These are phyloP conservation scores for Ptychochromis oligacanthus DNA, from an alignment of 2,113 vertebrate species.

Conservation along the genomic window DNA sequence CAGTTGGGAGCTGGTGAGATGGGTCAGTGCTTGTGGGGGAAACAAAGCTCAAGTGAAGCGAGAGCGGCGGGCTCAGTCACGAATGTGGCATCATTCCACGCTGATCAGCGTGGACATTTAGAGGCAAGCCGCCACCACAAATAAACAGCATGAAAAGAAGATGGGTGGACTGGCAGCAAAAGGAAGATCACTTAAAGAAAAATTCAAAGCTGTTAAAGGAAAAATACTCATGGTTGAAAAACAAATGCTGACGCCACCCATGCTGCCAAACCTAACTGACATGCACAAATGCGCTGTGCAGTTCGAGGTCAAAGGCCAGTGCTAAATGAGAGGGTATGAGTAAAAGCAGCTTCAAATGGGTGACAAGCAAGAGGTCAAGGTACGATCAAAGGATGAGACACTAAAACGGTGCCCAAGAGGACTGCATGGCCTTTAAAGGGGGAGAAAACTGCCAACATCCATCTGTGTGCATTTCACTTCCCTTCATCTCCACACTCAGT, in stretches of 20 bases:
- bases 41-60: constrained; percentile 67
- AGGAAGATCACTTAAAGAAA: background rate
- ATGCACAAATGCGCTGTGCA: background rate
- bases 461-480: constrained; percentile 58
- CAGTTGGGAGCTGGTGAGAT: constrained; percentile 51
- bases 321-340: constrained; percentile 20
- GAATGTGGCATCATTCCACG: constrained; percentile 41
- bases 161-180: background rate
- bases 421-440: constrained; percentile 49
- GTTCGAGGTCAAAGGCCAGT: constrained; percentile 32
- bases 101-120: constrained; percentile 55
- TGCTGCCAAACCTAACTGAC: background rate
- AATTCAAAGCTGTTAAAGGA: background rate
- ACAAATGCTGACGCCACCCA: background rate
- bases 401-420: constrained; percentile 43
- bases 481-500: constrained; percentile 47
- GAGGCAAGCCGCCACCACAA: constrained; percentile 6
- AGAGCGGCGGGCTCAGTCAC: constrained; percentile 69
- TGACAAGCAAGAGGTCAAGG: constrained; percentile 48
- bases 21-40: constrained; percentile 68
- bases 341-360: constrained; percentile 33
- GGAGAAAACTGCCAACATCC: constrained; percentile 58
- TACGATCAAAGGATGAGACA: constrained; percentile 55
- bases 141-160: background rate
- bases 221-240: background rate